Evolutionary conservation across 2,113 vertebrate genomes (phyloP).

Genomic region (Cavia aperea): DNA sequence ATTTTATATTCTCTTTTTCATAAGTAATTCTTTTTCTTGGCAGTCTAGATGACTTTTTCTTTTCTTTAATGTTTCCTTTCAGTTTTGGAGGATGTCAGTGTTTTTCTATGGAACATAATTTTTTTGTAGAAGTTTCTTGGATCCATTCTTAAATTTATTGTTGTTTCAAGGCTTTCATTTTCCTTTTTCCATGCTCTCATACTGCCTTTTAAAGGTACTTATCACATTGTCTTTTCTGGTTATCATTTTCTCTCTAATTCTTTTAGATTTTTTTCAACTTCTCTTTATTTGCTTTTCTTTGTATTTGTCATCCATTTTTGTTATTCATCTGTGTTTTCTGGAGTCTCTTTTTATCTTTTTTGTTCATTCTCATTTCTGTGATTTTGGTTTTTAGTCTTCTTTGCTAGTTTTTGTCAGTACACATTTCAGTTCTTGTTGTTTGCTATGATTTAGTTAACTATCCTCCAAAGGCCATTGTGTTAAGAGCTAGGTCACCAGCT

Average conservation of each 20-base stretch:
- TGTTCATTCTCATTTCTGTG: background rate
- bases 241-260: background rate
- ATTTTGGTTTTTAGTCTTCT: background rate
- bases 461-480: background rate
- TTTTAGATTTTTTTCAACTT: background rate
- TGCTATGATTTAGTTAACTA: background rate
- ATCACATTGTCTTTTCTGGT: background rate
- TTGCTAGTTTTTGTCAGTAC: background rate
- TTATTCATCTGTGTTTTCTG: background rate
- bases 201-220: background rate
- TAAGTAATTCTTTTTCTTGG: background rate
- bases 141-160: background rate
- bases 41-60: background rate
- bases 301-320: background rate
- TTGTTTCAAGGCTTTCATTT: background rate
- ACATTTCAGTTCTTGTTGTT: background rate
- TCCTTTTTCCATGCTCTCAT: background rate
- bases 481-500: background rate
- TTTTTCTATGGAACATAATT: constrained; percentile 1
- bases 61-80: background rate
- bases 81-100: background rate
- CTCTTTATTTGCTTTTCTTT: background rate
- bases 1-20: background rate
- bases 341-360: background rate
- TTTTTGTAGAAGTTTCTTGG: background rate